Conservation (phyloP, 2,888 invertebrate species). For the Campoletis raptor region DNA sequence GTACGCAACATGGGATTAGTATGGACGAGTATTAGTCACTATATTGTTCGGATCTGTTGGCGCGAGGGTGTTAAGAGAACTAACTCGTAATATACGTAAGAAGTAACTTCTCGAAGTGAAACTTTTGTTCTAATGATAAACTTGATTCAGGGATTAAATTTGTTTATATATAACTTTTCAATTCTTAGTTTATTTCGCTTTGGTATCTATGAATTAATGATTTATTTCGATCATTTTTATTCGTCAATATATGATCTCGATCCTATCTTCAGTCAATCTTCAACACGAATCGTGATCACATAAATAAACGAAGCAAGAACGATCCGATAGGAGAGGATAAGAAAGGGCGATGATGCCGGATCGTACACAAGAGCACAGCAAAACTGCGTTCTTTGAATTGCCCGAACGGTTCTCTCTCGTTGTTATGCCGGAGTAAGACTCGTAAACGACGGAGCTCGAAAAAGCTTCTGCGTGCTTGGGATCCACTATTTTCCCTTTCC, state of each 20-base stretch:
- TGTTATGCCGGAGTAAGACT: conserved; percentile 34
- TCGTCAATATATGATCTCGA: neutral
- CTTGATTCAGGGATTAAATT: neutral
- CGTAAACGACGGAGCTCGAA: conserved; percentile 59
- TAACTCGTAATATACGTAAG: neutral
- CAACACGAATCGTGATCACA: conserved; percentile 32
- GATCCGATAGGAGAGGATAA: conserved; percentile 21
- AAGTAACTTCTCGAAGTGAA: neutral
- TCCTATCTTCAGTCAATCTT: conserved; percentile 35
- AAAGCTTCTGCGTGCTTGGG: conserved; percentile 63
- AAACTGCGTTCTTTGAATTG: conserved; percentile 66
- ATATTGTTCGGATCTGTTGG: conserved; percentile 34
- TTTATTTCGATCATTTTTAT: conserved; percentile 1
- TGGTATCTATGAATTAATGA: neutral
- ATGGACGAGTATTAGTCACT: conserved; percentile 20
- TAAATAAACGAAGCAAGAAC: conserved; percentile 33
- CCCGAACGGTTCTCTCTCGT: conserved; percentile 51
- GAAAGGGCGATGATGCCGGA: neutral
- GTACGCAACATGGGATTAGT: neutral
- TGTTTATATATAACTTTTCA: neutral
- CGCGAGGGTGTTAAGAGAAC: neutral
- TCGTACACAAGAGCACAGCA: conserved; percentile 30
- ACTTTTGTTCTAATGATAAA: neutral
- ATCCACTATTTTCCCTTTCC: conserved; percentile 52
- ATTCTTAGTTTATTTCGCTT: neutral